These are phyloP conservation scores for Harlomillsia oculata DNA, from an alignment of 1,140 invertebrate species.

Conservation along the genomic window DNA sequence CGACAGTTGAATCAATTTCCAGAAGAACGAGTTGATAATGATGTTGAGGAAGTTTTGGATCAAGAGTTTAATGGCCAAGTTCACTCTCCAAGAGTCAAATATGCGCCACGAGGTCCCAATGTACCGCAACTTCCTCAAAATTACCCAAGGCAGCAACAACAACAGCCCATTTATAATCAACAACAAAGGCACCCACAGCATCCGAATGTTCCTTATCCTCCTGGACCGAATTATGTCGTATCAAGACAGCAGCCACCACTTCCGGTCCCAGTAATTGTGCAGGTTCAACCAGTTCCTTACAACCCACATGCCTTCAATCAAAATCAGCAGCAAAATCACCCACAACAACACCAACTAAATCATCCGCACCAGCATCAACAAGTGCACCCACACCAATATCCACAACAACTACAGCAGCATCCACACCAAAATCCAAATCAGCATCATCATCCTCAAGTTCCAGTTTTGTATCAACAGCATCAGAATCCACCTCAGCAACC, in stretches of 20 bases:
- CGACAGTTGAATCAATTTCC: not conserved
- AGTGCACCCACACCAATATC: not conserved
- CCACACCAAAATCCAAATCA: not conserved
- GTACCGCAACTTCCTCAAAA: not conserved
- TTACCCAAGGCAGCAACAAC: constrained; percentile 1
- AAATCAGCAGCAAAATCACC: constrained; percentile 4
- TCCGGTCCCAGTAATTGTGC: constrained; percentile 4
- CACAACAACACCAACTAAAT: not conserved
- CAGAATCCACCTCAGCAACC: not conserved
- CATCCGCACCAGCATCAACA: constrained; percentile 2
- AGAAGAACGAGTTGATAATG: not conserved
- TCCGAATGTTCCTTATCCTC: not conserved
- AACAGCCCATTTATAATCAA: not conserved
- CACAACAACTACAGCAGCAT: not conserved
- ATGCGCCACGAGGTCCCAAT: constrained; percentile 7
- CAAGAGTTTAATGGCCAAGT: constrained; percentile 11
- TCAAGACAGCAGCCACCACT: not conserved
- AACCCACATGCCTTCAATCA: not conserved
- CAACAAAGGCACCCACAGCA: constrained; percentile 4
- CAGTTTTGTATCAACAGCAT: constrained; percentile 5
- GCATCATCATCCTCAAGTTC: constrained; percentile 1
- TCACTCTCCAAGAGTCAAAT: constrained; percentile 13
- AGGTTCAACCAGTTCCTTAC: not conserved
- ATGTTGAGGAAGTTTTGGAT: constrained; percentile 3
- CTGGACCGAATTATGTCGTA: too few relatives aligned